Conservation (phyloP, 2,797 vertebrate genomes). For the Hydrolagus colliei region DNA sequence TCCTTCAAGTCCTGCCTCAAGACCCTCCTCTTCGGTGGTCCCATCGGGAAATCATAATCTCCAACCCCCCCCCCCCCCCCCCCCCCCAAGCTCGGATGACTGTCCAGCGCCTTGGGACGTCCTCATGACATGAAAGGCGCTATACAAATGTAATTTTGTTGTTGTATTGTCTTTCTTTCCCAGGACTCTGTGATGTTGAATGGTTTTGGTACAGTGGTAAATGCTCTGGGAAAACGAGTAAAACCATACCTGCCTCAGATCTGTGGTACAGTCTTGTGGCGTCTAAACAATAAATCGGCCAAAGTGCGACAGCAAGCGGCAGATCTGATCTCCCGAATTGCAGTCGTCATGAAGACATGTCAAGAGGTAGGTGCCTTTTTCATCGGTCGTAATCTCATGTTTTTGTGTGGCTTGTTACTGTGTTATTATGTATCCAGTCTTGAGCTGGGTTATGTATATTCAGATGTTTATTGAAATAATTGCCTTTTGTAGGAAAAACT, state of each 20-base stretch:
- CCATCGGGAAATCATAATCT: too few species aligned
- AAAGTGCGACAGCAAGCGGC: slow-evolving; percentile 97
- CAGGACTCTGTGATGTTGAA: slow-evolving; percentile 99
- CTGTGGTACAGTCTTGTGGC: slow-evolving; percentile 97
- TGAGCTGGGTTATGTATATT: neutral
- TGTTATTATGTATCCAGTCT: too few species aligned
- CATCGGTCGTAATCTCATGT: neutral
- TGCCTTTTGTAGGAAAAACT: slow-evolving; percentile 78
- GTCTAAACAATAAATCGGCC: slow-evolving; percentile 96
- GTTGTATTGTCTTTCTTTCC: slow-evolving; percentile 11
- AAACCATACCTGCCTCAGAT: slow-evolving; percentile 98
- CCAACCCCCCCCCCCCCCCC: too few species aligned
- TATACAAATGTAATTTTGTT: too few species aligned
- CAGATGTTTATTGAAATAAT: neutral
- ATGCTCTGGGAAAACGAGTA: slow-evolving; percentile 93
- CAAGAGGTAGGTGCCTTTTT: slow-evolving; percentile 74
- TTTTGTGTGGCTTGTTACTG: too few species aligned
- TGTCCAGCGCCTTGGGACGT: too few species aligned
- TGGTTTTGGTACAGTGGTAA: slow-evolving; percentile 95
- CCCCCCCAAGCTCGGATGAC: too few species aligned
- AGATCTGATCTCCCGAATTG: slow-evolving; percentile 93
- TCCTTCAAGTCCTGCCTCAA: too few species aligned
- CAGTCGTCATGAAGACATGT: slow-evolving; percentile 98
- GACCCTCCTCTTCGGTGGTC: too few species aligned
- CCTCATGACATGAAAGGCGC: too few species aligned